Conservation (phyloP, 1,140 invertebrate species). For the Paraescarpia echinospica region DNA sequence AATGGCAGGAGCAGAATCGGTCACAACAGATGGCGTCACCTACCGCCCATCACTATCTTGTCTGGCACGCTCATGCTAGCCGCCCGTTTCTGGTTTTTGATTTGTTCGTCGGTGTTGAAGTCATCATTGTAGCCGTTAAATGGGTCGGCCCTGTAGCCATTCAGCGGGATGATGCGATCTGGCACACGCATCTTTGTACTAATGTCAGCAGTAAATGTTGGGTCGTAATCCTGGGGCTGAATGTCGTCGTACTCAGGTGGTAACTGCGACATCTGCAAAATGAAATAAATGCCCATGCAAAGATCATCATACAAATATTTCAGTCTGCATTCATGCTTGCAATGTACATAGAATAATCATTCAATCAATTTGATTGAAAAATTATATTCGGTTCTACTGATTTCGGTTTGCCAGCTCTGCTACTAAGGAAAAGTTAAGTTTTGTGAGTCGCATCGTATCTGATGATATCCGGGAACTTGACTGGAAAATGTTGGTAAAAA, state of each 20-base stretch:
- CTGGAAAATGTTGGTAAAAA: background rate
- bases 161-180: conserved; percentile 70
- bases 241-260: conserved; percentile 25
- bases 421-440: background rate
- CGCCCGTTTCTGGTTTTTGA: background rate
- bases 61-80: conserved; percentile 21
- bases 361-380: background rate
- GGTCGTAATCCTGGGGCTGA: conserved; percentile 61
- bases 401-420: background rate
- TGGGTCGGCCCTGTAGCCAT: conserved; percentile 18
- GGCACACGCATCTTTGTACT: conserved; percentile 78
- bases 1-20: background rate
- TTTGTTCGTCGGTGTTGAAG: background rate
- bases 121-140: conserved; percentile 11
- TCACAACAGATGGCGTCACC: conserved; percentile 6
- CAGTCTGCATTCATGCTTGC: too few relatives aligned
- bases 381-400: background rate
- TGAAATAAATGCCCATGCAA: background rate
- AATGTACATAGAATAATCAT: background rate
- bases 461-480: background rate
- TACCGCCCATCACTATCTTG: conserved; percentile 18
- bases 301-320: too few relatives aligned
- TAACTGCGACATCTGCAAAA: conserved; percentile 20
- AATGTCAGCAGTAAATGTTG: conserved; percentile 73
- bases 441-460: background rate